Percentiles rank a stretch among this genome's conserved stretches.
phyloP scores from a whole-genome alignment of 2,888 invertebrate genomes.

The Idaea biselata region DNA sequence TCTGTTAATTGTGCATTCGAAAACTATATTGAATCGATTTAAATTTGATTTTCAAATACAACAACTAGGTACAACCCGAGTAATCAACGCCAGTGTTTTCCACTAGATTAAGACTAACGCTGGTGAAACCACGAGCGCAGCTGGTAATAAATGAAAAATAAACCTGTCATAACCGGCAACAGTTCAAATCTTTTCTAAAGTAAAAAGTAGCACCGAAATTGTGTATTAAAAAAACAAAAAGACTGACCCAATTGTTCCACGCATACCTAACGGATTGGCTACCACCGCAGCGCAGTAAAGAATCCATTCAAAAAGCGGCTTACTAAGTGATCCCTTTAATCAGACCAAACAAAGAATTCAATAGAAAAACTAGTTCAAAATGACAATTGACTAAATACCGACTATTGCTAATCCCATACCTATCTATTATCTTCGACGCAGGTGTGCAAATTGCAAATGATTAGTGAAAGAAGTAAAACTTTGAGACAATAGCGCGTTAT shows the following conservation, averaged over 20 bases:
- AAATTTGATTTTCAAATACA: no score
- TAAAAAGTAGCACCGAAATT: not conserved
- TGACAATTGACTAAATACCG: not conserved
- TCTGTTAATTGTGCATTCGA: no score
- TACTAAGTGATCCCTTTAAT: not conserved
- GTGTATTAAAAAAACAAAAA: no score
- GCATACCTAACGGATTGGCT: not conserved
- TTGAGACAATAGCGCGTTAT: constrained; percentile 47
- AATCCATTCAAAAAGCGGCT: not conserved
- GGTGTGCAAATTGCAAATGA: constrained; percentile 46
- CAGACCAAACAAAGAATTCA: not conserved
- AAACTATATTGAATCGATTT: no score
- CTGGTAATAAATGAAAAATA: not conserved
- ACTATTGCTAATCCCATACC: constrained; percentile 25
- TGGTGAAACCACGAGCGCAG: not conserved
- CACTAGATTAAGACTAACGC: no score
- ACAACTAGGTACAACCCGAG: no score
- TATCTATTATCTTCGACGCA: constrained; percentile 44
- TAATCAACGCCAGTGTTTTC: no score
- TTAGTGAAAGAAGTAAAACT: constrained; percentile 24
- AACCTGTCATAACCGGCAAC: not conserved
- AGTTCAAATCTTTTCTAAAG: not conserved
- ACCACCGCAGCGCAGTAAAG: not conserved
- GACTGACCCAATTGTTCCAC: not conserved
- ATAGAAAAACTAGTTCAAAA: not conserved